These are phyloP conservation scores for Trypoxylon attenuatum DNA, from an alignment of 2,888 invertebrate species.

Conservation along the genomic window DNA sequence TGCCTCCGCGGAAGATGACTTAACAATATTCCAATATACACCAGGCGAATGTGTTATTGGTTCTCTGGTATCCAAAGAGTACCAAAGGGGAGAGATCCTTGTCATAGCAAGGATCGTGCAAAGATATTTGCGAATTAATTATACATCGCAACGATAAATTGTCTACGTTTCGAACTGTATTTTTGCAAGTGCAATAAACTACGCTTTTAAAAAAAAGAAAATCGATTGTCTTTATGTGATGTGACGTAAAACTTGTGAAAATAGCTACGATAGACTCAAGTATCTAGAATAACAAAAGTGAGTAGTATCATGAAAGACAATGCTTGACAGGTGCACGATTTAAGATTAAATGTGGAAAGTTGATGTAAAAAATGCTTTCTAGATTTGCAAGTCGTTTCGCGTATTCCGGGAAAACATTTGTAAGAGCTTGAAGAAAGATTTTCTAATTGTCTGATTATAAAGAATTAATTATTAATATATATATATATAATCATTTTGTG, in stretches of 20 bases:
- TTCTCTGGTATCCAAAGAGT: conserved; percentile 23
- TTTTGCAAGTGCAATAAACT: conserved; percentile 68
- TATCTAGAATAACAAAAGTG: background rate
- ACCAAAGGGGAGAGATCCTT: conserved; percentile 38
- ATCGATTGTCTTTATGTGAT: background rate
- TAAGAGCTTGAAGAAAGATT: too few species aligned
- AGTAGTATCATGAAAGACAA: background rate
- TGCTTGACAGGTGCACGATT: too few species aligned
- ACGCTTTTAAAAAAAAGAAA: conserved; percentile 71
- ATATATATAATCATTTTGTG: background rate
- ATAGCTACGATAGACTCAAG: background rate
- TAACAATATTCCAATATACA: too few species aligned
- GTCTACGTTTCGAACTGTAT: conserved; percentile 60
- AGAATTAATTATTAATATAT: background rate
- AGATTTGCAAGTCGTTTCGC: background rate
- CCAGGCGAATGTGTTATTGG: too few species aligned
- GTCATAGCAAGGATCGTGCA: background rate
- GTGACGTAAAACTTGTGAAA: background rate
- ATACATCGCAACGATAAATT: conserved; percentile 29
- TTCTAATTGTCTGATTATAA: too few species aligned
- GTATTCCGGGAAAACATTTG: background rate
- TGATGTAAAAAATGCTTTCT: background rate
- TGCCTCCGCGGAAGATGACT: too few species aligned
- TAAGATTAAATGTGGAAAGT: too few species aligned
- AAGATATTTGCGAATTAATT: background rate